These are phyloP conservation scores for Dinoponera quadriceps DNA, from an alignment of 1,140 invertebrate genomes.

Conservation along the genomic window DNA sequence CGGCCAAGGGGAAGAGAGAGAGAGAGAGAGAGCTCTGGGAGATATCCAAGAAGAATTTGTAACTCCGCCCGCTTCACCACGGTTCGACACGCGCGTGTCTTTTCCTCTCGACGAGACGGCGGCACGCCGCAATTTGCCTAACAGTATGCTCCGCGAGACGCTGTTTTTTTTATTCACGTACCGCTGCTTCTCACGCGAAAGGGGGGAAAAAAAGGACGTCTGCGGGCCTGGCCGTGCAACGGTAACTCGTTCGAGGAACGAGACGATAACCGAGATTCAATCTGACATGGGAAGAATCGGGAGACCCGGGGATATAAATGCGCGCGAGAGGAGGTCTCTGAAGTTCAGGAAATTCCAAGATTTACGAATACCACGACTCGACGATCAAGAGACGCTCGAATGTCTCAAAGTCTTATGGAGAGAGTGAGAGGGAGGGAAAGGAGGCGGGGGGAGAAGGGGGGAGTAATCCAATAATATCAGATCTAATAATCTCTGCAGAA, in stretches of 20 bases:
- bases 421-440: too few relatives aligned
- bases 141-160: neutral
- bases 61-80: slow-evolving; percentile 29
- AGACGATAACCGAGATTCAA: slow-evolving; percentile 11
- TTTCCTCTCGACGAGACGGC: neutral
- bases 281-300: neutral
- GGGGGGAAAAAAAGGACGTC: neutral
- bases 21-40: slow-evolving; percentile 9
- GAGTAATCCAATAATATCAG: neutral
- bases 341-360: slow-evolving; percentile 18
- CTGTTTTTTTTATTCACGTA: neutral
- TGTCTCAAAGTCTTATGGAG: neutral
- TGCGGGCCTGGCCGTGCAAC: neutral
- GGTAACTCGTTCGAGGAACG: neutral
- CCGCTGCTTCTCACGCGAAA: neutral
- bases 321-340: neutral
- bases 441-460: too few relatives aligned
- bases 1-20: slow-evolving; percentile 9
- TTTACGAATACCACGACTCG: slow-evolving; percentile 7
- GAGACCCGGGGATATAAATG: neutral
- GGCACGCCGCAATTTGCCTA: neutral
- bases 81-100: slow-evolving; percentile 4
- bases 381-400: slow-evolving; percentile 1
- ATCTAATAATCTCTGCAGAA: slow-evolving; percentile 12
- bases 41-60: slow-evolving; percentile 54